A percentile compares a stretch with the other conserved stretches of the same genome.
These are phyloP conservation scores for Zaprionus taronus DNA, from an alignment of 1,140 invertebrate genomes.

Conservation along the genomic window DNA sequence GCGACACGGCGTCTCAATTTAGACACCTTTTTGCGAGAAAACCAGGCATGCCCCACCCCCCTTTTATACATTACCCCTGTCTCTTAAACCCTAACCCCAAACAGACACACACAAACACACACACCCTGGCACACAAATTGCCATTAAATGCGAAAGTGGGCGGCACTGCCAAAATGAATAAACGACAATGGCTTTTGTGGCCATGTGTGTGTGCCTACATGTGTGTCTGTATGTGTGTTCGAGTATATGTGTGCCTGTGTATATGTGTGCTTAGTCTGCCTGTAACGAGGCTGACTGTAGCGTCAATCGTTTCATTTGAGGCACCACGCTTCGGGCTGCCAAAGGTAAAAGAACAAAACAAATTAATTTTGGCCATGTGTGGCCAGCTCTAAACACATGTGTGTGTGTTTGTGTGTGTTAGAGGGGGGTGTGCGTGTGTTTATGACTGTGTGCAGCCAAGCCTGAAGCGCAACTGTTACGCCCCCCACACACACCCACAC, in stretches of 20 bases:
- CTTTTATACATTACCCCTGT: background rate
- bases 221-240: background rate
- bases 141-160: slow-evolving; percentile 65
- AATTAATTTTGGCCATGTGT: slow-evolving; percentile 70
- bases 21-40: slow-evolving; percentile 64
- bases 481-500: slow-evolving; percentile 16
- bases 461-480: slow-evolving; percentile 37
- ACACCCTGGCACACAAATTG: slow-evolving; percentile 54
- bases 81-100: slow-evolving; percentile 6
- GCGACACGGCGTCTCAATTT: slow-evolving; percentile 74
- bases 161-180: slow-evolving; percentile 53
- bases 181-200: slow-evolving; percentile 68
- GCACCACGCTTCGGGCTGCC: slow-evolving; percentile 45
- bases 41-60: background rate
- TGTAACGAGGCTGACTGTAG: slow-evolving; percentile 46
- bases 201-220: slow-evolving; percentile 1
- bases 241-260: slow-evolving; percentile 2
- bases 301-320: slow-evolving; percentile 69
- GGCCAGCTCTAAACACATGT: slow-evolving; percentile 30
- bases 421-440: slow-evolving; percentile 27
- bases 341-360: slow-evolving; percentile 74
- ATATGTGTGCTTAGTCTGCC: slow-evolving; percentile 14
- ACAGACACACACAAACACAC: slow-evolving; percentile 13
- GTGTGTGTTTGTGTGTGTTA: slow-evolving; percentile 23
- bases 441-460: slow-evolving; percentile 29